Base-by-base conservation (phyloP, 2,888 invertebrate genomes). In the Ochropacha duplaris region DNA sequence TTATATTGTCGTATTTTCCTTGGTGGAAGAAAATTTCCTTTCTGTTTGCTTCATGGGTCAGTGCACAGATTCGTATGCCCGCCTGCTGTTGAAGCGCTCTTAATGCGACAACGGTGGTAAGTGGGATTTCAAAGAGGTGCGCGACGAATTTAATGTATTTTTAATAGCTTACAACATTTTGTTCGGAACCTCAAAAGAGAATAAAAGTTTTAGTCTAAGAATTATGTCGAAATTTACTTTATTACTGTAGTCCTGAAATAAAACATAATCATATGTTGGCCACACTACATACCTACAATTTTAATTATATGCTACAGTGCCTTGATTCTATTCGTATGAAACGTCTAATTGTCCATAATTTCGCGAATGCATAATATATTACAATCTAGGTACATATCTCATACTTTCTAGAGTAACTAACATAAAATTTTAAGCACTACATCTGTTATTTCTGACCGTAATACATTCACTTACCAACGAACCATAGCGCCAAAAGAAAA, bases 1-100 rank as follows among this genome's bases (percentile, higher is more conserved):
- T 92, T 92, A 92, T 92, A 89, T 87, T 88, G 88, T 86, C 87
- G 88, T 92, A 88, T 91, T 92, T 91, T 90, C 88, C 82, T 89
- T 84, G 85, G 81, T 82, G 76, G 82, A 91, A 90, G 91, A 89
- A 92, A 92, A 88, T 92, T 91, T 92, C 90, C 91, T 92, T 91
- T 92, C 90, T 91, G 86, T 86, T 86, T 84, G 84, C 88, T 91
- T 92, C 92, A 92, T 90, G 92, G 92, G 92, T 90, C 92, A 92
- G 90, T 87, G 90, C 87, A 86, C 90, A 90, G 87, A 87, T 88
- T 87, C 86, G 83, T 79, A 79, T 72, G 73, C 81, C 76, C 83
- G 79, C 79, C 72, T 72, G 74, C 70, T 73, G 78, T 71, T 66
- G 75, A 68, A 59, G 59, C 52, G 34, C 52, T 31, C 19, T 19